Evolutionary conservation across 2,797 vertebrate genomes (phyloP).

Genomic region (Channa striata): DNA sequence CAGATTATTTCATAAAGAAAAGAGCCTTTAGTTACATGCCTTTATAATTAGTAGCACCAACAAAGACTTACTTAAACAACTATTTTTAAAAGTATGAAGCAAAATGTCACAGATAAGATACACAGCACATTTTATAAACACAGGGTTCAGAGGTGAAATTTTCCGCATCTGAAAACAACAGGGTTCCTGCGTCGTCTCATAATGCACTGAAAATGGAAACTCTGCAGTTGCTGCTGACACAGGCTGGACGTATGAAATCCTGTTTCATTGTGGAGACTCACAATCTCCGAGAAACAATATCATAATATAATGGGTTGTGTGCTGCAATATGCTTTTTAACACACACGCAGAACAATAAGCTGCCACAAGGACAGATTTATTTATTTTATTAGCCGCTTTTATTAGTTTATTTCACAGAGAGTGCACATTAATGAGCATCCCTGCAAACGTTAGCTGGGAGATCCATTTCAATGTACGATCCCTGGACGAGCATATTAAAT

Average conservation of each 20-base stretch:
- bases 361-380: conserved; percentile 2
- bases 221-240: neutral
- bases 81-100: too few species aligned
- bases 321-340: neutral
- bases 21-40: too few species aligned
- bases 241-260: neutral
- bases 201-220: too few species aligned
- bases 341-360: neutral
- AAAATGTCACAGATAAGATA: too few species aligned
- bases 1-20: too few species aligned
- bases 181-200: too few species aligned
- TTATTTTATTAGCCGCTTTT: conserved; percentile 30
- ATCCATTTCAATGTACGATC: neutral
- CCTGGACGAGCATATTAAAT: conserved; percentile 23
- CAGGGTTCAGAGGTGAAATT: neutral
- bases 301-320: neutral
- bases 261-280: neutral
- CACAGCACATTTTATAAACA: neutral
- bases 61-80: too few species aligned
- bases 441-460: conserved; percentile 4
- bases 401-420: conserved; percentile 26
- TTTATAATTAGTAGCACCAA: too few species aligned
- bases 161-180: neutral
- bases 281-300: conserved; percentile 11
- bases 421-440: conserved; percentile 29